phyloP scores from a whole-genome alignment of 2,888 invertebrate species.

The Timema cristinae region DNA sequence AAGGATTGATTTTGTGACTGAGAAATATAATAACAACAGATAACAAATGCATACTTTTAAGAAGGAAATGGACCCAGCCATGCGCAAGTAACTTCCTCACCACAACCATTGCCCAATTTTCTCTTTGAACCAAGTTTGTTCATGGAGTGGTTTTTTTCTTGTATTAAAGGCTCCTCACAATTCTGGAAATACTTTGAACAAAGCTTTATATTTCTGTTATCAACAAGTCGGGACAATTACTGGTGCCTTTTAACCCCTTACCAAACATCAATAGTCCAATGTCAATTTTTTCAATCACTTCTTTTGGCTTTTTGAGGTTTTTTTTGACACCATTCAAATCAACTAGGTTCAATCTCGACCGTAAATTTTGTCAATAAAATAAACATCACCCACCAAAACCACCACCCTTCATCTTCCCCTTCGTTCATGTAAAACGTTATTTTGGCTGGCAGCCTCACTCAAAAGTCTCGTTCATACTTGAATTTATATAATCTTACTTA shows the following conservation, averaged over 20 bases:
- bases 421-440: neutral
- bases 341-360: too few relatives aligned
- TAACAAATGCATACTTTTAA: neutral
- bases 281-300: neutral
- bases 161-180: neutral
- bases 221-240: neutral
- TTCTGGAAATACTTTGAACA: neutral
- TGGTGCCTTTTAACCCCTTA: neutral
- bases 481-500: too few relatives aligned
- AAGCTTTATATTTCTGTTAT: too few relatives aligned
- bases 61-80: neutral
- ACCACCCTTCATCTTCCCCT: neutral
- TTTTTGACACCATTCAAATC: neutral
- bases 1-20: neutral
- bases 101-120: neutral
- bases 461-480: neutral
- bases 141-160: conserved; percentile 2
- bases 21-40: neutral
- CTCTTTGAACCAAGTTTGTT: neutral
- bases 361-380: neutral
- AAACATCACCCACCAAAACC: neutral
- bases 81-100: neutral
- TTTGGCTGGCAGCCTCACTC: neutral
- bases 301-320: neutral
- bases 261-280: neutral